phyloP scores from a whole-genome alignment of 2,888 invertebrate species.

The Amblyteles armatorius region DNA sequence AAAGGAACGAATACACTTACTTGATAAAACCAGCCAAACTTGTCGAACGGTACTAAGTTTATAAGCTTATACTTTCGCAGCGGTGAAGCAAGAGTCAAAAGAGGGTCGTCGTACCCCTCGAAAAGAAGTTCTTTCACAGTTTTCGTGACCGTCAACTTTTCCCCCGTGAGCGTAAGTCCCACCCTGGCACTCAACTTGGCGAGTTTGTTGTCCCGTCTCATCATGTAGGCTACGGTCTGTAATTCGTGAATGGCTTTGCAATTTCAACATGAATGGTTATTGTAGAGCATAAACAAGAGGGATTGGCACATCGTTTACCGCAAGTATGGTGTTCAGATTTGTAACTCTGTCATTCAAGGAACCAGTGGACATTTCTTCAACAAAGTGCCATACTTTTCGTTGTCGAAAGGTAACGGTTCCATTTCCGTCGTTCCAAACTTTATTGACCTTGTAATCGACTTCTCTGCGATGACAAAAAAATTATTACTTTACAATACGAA shows the following conservation, averaged over 20 bases:
- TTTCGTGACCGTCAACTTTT: slow-evolving; percentile 87
- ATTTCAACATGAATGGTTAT: background rate
- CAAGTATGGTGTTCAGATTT: slow-evolving; percentile 91
- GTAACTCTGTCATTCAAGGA: slow-evolving; percentile 89
- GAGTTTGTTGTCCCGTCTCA: slow-evolving; percentile 85
- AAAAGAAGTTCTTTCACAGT: slow-evolving; percentile 90
- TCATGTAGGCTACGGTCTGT: slow-evolving; percentile 88
- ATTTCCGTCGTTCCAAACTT: slow-evolving; percentile 89
- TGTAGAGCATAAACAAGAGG: slow-evolving; percentile 1
- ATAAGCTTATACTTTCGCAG: slow-evolving; percentile 86
- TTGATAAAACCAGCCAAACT: slow-evolving; percentile 94
- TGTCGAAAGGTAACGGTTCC: slow-evolving; percentile 92
- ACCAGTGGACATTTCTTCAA: slow-evolving; percentile 90
- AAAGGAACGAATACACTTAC: slow-evolving; percentile 86
- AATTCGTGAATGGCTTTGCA: slow-evolving; percentile 40
- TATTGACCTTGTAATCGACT: slow-evolving; percentile 85
- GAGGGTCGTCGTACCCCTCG: slow-evolving; percentile 92
- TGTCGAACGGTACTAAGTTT: slow-evolving; percentile 88
- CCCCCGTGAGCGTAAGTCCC: slow-evolving; percentile 86
- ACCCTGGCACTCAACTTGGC: slow-evolving; percentile 86
- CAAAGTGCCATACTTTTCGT: slow-evolving; percentile 90
- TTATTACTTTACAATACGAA: slow-evolving; percentile 1
- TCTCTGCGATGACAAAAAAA: slow-evolving; percentile 73
- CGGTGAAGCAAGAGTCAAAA: slow-evolving; percentile 87
- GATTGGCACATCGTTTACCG: slow-evolving; percentile 86